Conservation (phyloP, 1,140 invertebrate species). For the Nebria ingens region DNA sequence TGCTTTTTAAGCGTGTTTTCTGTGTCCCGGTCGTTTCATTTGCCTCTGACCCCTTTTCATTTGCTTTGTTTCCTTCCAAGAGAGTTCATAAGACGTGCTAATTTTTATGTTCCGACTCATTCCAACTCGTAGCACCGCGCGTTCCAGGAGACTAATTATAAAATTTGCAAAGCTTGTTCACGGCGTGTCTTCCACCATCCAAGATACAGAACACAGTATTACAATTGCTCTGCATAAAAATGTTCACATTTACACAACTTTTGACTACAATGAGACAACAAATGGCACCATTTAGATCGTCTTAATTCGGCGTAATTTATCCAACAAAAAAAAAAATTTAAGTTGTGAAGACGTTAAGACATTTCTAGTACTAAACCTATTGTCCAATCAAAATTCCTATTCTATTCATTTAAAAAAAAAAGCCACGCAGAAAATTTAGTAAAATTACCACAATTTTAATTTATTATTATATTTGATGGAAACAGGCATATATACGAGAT, state of each 20-base stretch:
- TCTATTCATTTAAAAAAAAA: no score
- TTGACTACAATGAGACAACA: no score
- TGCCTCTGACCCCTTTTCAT: neutral
- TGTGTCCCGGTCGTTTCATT: neutral
- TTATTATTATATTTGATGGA: no score
- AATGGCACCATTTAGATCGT: no score
- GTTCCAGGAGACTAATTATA: constrained; percentile 20
- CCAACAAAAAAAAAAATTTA: no score
- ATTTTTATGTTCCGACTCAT: constrained; percentile 20
- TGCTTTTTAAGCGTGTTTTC: neutral
- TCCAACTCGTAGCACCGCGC: constrained; percentile 15
- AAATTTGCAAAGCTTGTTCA: constrained; percentile 19
- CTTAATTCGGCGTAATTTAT: no score
- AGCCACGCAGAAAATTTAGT: no score
- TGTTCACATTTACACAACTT: neutral
- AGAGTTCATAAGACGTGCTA: constrained; percentile 19
- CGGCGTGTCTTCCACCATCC: neutral
- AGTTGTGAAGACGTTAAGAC: no score
- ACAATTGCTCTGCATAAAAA: neutral
- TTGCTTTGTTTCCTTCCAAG: constrained; percentile 5
- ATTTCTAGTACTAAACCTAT: no score
- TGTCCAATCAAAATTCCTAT: no score
- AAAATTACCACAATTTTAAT: no score
- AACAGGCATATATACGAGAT: no score
- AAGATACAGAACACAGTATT: neutral